Conservation (phyloP, 2,888 invertebrate species). For the Phengaris arion region DNA sequence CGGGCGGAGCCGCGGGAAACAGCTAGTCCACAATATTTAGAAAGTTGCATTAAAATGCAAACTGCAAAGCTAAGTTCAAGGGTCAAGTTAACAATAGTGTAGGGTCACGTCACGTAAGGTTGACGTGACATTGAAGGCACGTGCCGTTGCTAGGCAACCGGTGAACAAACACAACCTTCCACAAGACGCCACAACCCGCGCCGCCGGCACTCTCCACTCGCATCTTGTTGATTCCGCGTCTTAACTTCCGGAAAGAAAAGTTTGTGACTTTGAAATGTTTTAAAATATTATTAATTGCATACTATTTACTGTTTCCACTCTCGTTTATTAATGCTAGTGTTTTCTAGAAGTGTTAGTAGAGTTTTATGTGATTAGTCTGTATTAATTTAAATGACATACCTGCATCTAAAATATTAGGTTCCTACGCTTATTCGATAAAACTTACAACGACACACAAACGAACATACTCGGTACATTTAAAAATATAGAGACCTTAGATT, state of each 20-base stretch:
- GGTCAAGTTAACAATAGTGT: conserved; percentile 49
- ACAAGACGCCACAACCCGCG: not conserved
- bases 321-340: too few species aligned
- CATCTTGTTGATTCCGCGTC: not conserved
- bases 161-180: conserved; percentile 51
- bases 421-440: too few species aligned
- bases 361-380: too few species aligned
- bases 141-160: conserved; percentile 62
- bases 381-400: too few species aligned
- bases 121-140: conserved; percentile 62
- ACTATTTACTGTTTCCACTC: too few species aligned
- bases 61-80: not conserved
- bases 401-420: too few species aligned
- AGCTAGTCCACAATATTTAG: not conserved
- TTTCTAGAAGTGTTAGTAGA: too few species aligned
- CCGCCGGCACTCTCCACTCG: not conserved
- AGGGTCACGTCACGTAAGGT: conserved; percentile 55
- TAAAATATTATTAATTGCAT: not conserved
- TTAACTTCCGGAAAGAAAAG: not conserved
- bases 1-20: too few species aligned
- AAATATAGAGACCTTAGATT: not conserved
- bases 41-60: not conserved
- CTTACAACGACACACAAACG: not conserved
- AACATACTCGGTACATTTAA: not conserved
- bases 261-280: not conserved